Conservation (phyloP, 2,888 invertebrate genomes). For the Ecliptopera silaceata region DNA sequence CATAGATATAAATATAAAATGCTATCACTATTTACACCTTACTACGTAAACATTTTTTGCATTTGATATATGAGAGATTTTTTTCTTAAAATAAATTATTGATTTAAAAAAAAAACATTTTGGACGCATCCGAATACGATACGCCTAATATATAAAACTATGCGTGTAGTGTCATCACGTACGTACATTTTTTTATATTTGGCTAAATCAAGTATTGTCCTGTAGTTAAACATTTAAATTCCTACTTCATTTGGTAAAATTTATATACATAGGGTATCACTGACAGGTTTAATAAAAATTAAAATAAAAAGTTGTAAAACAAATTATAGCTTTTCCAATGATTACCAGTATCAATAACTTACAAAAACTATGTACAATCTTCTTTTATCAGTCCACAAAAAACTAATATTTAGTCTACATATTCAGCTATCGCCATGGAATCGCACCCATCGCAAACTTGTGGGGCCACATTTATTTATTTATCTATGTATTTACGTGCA, state of each 20-base stretch:
- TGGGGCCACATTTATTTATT: background rate
- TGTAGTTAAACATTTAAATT: slow-evolving; percentile 9
- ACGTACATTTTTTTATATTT: slow-evolving; percentile 6
- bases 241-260: slow-evolving; percentile 2
- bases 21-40: slow-evolving; percentile 7
- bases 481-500: background rate
- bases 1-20: slow-evolving; percentile 8
- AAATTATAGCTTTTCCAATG: background rate
- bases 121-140: background rate
- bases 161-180: slow-evolving; percentile 9
- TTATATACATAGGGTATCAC: background rate
- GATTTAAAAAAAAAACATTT: background rate
- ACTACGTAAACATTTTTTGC: slow-evolving; percentile 1
- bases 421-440: background rate
- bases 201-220: slow-evolving; percentile 15
- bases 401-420: background rate
- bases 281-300: background rate
- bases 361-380: slow-evolving; percentile 4
- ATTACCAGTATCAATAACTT: slow-evolving; percentile 6
- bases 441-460: background rate
- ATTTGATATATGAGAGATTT: background rate
- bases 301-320: background rate
- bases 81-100: background rate
- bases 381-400: slow-evolving; percentile 5
- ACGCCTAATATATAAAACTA: slow-evolving; percentile 12